Conservation (phyloP, 2,113 vertebrate genomes). For the Melanerpes aurifrons region DNA sequence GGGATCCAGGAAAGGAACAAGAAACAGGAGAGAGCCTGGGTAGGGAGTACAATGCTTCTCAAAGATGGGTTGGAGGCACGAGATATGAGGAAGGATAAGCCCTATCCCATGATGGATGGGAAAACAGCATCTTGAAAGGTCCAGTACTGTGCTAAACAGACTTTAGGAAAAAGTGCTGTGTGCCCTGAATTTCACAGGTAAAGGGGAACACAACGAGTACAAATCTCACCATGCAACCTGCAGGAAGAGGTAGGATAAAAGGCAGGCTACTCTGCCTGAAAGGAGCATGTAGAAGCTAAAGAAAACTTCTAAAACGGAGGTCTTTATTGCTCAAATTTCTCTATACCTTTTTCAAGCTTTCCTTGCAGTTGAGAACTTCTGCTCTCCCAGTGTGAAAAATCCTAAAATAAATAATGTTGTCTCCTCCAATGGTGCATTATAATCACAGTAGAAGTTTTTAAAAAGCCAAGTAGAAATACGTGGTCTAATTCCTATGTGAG, state of each 20-base stretch:
- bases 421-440: conserved; percentile 12
- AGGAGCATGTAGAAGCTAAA: conserved; percentile 12
- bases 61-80: background rate
- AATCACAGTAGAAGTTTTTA: conserved; percentile 38
- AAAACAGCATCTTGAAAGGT: background rate
- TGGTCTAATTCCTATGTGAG: conserved; percentile 34
- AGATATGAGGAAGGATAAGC: background rate
- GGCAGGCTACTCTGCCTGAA: background rate
- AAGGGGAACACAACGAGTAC: background rate
- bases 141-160: background rate
- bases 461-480: conserved; percentile 10
- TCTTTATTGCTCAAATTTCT: background rate
- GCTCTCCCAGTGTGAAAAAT: conserved; percentile 18
- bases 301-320: background rate
- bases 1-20: background rate
- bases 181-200: conserved; percentile 3
- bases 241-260: background rate
- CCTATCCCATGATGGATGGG: rapidly evolving
- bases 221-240: conserved; percentile 11
- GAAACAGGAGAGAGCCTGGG: background rate
- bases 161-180: background rate
- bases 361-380: background rate
- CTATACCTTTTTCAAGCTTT: conserved; percentile 9
- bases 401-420: conserved; percentile 24
- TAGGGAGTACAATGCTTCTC: background rate